These are phyloP conservation scores for Coendou prehensilis DNA, from an alignment of 2,797 vertebrate species.

Conservation along the genomic window DNA sequence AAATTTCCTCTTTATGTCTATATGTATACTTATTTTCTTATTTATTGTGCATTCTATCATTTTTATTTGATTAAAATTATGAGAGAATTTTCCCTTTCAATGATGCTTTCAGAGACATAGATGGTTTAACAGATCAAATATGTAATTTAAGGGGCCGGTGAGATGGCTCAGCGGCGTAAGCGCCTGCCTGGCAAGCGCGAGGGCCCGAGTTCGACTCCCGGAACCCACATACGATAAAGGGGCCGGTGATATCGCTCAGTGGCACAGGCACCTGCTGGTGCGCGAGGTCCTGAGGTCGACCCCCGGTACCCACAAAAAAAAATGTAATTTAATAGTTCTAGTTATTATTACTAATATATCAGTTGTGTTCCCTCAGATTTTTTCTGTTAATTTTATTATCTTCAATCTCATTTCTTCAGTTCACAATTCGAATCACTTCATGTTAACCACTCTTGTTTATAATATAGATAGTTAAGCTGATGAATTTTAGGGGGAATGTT, in stretches of 20 bases:
- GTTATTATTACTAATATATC: conserved; percentile 24
- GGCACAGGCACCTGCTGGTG: no score
- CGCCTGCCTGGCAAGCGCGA: no score
- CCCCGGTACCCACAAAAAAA: no score
- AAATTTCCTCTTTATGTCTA: background rate
- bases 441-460: conserved; percentile 32
- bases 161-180: no score
- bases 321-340: conserved; percentile 27
- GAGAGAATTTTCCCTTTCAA: background rate
- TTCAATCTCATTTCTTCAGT: conserved; percentile 3
- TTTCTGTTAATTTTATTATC: conserved; percentile 28
- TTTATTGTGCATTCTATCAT: background rate
- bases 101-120: background rate
- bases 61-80: background rate
- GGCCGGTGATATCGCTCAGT: no score
- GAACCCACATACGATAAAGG: no score
- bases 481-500: background rate
- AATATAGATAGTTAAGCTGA: background rate
- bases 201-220: no score
- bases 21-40: background rate
- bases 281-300: no score
- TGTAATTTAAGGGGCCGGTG: conserved; percentile 22
- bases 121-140: conserved; percentile 18
- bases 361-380: background rate
- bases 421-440: conserved; percentile 1